phyloP scores from a whole-genome alignment of 2,888 invertebrate genomes.

The Gortyna flavago region DNA sequence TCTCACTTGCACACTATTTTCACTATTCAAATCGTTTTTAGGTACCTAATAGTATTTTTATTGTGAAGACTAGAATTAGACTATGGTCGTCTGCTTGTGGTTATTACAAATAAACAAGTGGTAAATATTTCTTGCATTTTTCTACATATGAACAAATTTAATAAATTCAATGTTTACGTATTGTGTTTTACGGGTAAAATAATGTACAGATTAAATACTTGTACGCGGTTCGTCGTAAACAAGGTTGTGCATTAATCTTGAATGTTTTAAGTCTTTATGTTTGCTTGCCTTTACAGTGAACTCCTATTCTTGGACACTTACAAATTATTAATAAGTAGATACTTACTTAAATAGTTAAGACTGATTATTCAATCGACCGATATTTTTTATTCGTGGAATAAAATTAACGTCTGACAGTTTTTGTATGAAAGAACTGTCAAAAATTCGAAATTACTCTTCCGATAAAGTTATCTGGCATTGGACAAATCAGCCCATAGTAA shows the following conservation, averaged over 20 bases:
- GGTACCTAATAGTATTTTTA: slow-evolving; percentile 31
- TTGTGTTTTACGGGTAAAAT: neutral
- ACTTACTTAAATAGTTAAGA: neutral
- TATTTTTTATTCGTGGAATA: no score
- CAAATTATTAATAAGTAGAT: neutral
- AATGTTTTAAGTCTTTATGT: no score
- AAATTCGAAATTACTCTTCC: no score
- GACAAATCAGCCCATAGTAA: neutral
- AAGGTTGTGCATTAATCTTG: neutral
- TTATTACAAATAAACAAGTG: neutral
- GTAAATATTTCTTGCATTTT: neutral
- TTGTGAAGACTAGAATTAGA: neutral
- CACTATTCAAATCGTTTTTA: slow-evolving; percentile 77
- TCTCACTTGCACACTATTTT: slow-evolving; percentile 78
- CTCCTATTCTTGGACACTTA: neutral
- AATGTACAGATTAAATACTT: neutral
- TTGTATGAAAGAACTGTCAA: no score
- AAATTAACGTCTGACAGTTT: no score
- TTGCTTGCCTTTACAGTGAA: neutral
- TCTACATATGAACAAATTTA: no score
- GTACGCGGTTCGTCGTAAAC: neutral
- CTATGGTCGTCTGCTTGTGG: neutral
- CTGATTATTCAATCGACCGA: neutral
- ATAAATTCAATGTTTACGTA: neutral
- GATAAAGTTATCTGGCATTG: no score